phyloP scores from a whole-genome alignment of 2,113 vertebrate genomes.

The Rhinogobius similis region DNA sequence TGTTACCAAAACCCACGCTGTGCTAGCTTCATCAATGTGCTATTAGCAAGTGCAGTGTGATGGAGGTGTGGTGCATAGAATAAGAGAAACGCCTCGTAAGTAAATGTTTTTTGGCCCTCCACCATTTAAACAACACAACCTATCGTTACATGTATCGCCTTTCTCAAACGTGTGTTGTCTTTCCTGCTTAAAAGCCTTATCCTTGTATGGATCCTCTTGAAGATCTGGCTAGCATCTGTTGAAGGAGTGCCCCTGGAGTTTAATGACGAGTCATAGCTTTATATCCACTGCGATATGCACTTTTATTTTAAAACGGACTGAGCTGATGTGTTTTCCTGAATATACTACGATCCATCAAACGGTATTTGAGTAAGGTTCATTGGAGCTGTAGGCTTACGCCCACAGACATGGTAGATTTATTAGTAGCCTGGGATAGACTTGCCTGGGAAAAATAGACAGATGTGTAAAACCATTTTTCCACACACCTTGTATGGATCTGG shows the following conservation, averaged over 20 bases:
- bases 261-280: neutral
- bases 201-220: constrained; percentile 26
- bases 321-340: neutral
- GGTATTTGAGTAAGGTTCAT: neutral
- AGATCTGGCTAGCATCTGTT: constrained; percentile 7
- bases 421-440: too few relatives aligned
- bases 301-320: neutral
- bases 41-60: constrained; percentile 22
- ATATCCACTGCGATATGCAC: neutral
- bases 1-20: constrained; percentile 32
- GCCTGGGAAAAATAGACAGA: too few relatives aligned
- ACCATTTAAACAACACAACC: neutral
- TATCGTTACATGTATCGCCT: neutral
- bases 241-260: constrained; percentile 3
- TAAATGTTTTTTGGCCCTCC: neutral
- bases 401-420: neutral
- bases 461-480: neutral
- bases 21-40: constrained; percentile 22
- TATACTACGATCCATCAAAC: neutral
- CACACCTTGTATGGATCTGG: neutral
- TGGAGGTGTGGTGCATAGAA: constrained; percentile 13
- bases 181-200: neutral
- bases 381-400: neutral
- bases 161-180: neutral
- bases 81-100: rapidly evolving